Evolutionary conservation across 2,888 invertebrate species (phyloP), one percentile per base, ranked within the genome.

Genomic region (Archips crataeganus): DNA sequence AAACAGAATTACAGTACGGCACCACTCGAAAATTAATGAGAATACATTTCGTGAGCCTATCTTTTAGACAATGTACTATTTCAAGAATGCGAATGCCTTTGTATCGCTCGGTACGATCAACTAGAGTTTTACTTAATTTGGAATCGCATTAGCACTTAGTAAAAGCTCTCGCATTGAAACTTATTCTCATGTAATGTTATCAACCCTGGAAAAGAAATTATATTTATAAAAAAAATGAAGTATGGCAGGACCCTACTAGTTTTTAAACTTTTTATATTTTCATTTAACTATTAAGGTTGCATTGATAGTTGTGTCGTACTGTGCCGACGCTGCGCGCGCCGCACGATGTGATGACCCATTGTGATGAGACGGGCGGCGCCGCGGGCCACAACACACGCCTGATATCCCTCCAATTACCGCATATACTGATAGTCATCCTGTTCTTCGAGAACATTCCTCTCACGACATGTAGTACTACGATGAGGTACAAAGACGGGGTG

Each of bases 361-460:
- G 71, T 71, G 68, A 68, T 69, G 67, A 49, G 67, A 4, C 23
- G 71, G 51, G 63, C 59, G 71, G 59, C 68, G 66, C 36, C 74
- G 74, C 63, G 62, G 68, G 49, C 10, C 63, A 13, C 63, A n/a
- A 13, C 60, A 2, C 2, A 34, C n/a, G 13, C 34, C 47, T 13
- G 49, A 13, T 13, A 13, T 13, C 13, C 49, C 34, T 36, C 11
- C 36, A 11, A 11, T 11, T 11, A 5, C 1, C n/a, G 2, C n/a
- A 11, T 6, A n/a, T 5, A 5, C 49, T 49, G 13, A 47, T 13
- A 39, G 6, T 39, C 6, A 2, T 13, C 13, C 3, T 3, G 11
- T 45, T 11, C 11, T n/a, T 5, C 49, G 6, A 49, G 13, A 49
- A 49, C 49, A n/a, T 49, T 49, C 5, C n/a, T 49, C 5, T 0